phyloP scores from a whole-genome alignment of 1,140 invertebrate species.

The Drosophila nigromelanica region DNA sequence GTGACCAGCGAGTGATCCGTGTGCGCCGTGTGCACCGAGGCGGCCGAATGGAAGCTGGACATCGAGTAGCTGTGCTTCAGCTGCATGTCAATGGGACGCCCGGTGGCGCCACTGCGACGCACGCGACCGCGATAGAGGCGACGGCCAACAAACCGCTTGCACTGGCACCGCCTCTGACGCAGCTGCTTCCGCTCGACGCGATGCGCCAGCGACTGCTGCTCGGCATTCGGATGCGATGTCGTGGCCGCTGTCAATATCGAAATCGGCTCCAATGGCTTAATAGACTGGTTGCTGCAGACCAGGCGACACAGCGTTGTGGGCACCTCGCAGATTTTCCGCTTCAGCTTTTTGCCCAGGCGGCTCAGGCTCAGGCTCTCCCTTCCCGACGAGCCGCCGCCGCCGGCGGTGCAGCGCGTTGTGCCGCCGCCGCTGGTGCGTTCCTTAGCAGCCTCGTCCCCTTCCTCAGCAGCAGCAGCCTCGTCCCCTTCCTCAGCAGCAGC shows the following conservation, averaged over 20 bases:
- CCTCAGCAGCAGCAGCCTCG: background rate
- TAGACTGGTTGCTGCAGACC: background rate
- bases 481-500: no score
- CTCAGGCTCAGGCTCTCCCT: background rate
- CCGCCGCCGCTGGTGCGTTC: background rate
- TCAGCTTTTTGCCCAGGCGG: background rate
- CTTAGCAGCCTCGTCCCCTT: background rate
- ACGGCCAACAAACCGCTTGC: slow-evolving; percentile 38
- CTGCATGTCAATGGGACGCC: background rate
- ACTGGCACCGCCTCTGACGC: slow-evolving; percentile 20
- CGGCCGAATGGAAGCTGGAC: slow-evolving; percentile 60
- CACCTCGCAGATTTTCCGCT: slow-evolving; percentile 21
- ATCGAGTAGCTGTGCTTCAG: slow-evolving; percentile 29
- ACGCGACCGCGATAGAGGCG: slow-evolving; percentile 44
- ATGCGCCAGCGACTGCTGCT: background rate
- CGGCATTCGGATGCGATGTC: no score
- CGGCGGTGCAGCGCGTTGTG: background rate
- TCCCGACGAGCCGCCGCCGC: background rate
- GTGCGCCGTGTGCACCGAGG: slow-evolving; percentile 44
- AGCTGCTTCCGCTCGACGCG: background rate
- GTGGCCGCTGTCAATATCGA: no score
- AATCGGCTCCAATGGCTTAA: background rate
- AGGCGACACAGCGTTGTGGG: slow-evolving; percentile 29
- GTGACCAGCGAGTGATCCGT: slow-evolving; percentile 20
- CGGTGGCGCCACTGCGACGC: slow-evolving; percentile 20